These are phyloP conservation scores for Parelbella ahira DNA, from an alignment of 2,888 invertebrate genomes.

Conservation along the genomic window DNA sequence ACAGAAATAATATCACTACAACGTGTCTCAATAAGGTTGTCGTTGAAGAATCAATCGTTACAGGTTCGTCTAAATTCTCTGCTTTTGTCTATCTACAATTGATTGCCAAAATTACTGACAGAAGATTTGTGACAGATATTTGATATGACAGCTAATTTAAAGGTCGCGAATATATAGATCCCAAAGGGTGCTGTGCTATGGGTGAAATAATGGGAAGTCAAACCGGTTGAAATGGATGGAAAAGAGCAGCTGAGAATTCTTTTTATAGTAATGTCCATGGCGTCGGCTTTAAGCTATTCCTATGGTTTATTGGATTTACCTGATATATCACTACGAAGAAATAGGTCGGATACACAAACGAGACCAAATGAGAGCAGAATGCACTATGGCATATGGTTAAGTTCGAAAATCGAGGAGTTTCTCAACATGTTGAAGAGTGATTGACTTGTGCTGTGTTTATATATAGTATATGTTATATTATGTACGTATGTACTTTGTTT, in stretches of 20 bases:
- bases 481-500: no score
- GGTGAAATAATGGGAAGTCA: conserved; percentile 1
- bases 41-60: neutral
- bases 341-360: conserved; percentile 25
- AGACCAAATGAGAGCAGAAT: conserved; percentile 38
- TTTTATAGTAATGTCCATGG: conserved; percentile 50
- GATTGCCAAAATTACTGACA: no score
- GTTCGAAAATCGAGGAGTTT: conserved; percentile 4
- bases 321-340: conserved; percentile 18
- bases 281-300: conserved; percentile 53
- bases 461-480: no score
- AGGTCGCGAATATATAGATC: no score
- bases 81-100: no score
- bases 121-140: no score
- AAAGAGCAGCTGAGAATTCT: conserved; percentile 53
- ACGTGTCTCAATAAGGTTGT: neutral
- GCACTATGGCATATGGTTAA: conserved; percentile 35
- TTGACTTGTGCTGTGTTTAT: no score
- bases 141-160: neutral
- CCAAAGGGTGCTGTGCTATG: conserved; percentile 6
- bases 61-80: conserved; percentile 1
- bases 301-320: conserved; percentile 46
- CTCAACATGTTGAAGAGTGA: conserved; percentile 21
- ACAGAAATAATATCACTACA: conserved; percentile 27
- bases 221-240: conserved; percentile 49